Base-by-base conservation (phyloP, 1,140 invertebrate species). In the Mycetomoellerius zeteki region DNA sequence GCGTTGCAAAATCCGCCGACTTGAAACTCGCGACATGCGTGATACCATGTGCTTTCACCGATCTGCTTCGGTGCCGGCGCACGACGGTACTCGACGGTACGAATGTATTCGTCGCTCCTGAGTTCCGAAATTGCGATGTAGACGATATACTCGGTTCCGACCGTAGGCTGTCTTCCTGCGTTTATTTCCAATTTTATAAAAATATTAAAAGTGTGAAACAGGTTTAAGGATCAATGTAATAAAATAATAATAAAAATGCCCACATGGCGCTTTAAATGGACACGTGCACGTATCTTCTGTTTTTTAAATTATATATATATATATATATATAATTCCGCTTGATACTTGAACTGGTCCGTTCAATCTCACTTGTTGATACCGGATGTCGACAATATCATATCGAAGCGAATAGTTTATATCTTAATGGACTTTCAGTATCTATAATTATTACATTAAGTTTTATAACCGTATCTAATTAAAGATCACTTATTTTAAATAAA, bases 1-100 rank as follows among this genome's bases (percentile, higher is more conserved):
- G 75, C 64, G 64, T 80, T 86, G 69, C 84, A 88, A 89, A 90
- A 88, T 88, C 30, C 30, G 30, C 47, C 65, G 64, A 73, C 69
- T 84, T 43, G 80, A 84, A 84, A 84, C 80, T 62, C 62, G 33
- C 78, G 76, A 78, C 64, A 67, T 24, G 54, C 52, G 33, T 47
- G 69, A 56, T 73, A 75, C 69, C 69, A 75, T 84, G 58, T 84
- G 80, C 80, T 84, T 84, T 84, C 80, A 84, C 80, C 80, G 54
- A 73, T 84, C 69, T 73, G 52, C 76, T 65, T 78, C 73, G 52
- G 75, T 58, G 67, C 75, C 76, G 77, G 30, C 21, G 58, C 30
- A n/a, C n/a, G n/a, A n/a, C n/a, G n/a, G 24, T 56, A 54, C 30
- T 47, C 58, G 80, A 43, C n/a, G 30, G 21, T 80, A 80, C 58